A percentile compares a stretch with the other conserved stretches of the same genome.
Conservation (phyloP, 2,888 invertebrate species). For the Notodonta dromedarius region DNA sequence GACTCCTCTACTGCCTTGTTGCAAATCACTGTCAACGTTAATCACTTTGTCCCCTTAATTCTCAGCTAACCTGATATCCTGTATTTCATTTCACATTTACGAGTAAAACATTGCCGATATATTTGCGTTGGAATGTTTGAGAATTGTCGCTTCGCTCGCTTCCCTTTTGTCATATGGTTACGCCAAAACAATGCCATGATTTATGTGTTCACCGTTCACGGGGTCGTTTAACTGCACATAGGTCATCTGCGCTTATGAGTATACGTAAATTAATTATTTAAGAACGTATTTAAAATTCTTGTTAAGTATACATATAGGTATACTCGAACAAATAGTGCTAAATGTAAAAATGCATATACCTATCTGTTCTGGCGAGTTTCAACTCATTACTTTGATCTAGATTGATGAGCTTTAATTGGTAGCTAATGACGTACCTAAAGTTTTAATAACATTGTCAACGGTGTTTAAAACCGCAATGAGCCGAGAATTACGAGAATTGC, state of each 20-base stretch:
- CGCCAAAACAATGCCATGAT: constrained; percentile 65
- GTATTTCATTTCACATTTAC: constrained; percentile 34
- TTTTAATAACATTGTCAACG: constrained; percentile 1
- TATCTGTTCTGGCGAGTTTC: not conserved
- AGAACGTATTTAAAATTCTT: constrained; percentile 15
- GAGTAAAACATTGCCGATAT: constrained; percentile 26
- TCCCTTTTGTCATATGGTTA: constrained; percentile 53
- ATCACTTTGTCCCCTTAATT: constrained; percentile 18
- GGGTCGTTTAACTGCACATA: constrained; percentile 36
- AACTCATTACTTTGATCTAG: not conserved
- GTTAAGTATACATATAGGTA: not conserved
- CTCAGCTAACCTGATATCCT: constrained; percentile 19
- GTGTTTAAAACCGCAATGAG: not conserved
- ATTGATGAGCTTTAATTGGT: not conserved
- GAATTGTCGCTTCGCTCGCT: constrained; percentile 44
- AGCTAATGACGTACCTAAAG: not conserved
- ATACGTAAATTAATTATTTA: constrained; percentile 33
- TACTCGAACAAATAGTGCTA: too few relatives aligned
- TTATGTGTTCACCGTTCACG: constrained; percentile 57
- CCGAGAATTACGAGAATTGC: constrained; percentile 15
- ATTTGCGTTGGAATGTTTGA: constrained; percentile 38
- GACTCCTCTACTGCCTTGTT: constrained; percentile 21
- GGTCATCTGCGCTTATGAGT: constrained; percentile 21
- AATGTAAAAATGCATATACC: not conserved
- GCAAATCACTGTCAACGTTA: constrained; percentile 41